These are phyloP conservation scores for Sylvia borin DNA, from an alignment of 2,797 vertebrate species.

Conservation along the genomic window DNA sequence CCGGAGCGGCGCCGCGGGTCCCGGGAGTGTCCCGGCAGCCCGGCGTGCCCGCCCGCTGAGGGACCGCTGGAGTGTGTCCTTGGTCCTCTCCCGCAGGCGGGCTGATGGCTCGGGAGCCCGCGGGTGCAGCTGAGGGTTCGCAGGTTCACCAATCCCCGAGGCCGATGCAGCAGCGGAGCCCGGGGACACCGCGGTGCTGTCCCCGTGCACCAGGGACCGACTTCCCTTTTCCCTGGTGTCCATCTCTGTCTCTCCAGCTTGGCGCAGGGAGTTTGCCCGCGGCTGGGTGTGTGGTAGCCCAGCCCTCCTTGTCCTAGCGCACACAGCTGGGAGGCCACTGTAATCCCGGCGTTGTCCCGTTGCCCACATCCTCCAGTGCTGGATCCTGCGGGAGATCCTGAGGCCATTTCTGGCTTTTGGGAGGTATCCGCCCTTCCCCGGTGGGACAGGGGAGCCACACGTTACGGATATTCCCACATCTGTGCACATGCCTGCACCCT, in stretches of 20 bases:
- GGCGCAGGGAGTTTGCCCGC: not conserved
- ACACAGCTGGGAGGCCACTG: not conserved
- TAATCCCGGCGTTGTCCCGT: no score
- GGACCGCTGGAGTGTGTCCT: not conserved
- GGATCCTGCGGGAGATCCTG: not conserved
- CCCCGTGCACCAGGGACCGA: not conserved
- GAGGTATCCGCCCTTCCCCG: not conserved
- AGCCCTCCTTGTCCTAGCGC: not conserved
- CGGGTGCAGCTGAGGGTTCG: not conserved
- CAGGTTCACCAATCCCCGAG: no score
- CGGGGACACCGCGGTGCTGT: not conserved
- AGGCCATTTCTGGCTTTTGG: not conserved
- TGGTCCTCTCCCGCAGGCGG: rapidly evolving
- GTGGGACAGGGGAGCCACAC: rapidly evolving
- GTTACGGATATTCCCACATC: rapidly evolving
- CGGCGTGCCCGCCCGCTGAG: no score
- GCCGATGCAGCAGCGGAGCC: not conserved
- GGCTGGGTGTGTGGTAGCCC: rapidly evolving
- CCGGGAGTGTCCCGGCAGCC: rapidly evolving
- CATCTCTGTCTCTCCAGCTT: not conserved
- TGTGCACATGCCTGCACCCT: no score
- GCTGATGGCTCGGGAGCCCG: rapidly evolving
- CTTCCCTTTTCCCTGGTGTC: no score
- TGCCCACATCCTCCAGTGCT: not conserved
- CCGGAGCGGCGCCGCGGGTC: not conserved